Conservation (phyloP, 2,888 invertebrate species). For the Liodrosophila aerea region DNA sequence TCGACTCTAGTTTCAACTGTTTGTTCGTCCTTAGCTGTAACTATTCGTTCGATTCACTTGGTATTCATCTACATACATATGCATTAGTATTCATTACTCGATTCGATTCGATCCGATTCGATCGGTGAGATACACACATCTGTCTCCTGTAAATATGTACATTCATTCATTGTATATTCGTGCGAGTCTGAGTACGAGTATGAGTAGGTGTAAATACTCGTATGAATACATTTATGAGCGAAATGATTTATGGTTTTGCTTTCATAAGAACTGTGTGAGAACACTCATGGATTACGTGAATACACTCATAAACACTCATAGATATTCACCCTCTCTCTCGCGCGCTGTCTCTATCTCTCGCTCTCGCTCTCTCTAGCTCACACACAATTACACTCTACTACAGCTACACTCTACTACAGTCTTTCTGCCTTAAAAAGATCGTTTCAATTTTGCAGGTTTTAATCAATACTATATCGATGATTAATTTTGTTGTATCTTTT, state of each 20-base stretch:
- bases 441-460: slow-evolving; percentile 38
- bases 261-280: too few relatives aligned
- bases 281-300: too few relatives aligned
- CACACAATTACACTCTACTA: slow-evolving; percentile 6
- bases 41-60: too few relatives aligned
- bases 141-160: not conserved
- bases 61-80: not conserved
- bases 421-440: slow-evolving; percentile 24
- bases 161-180: slow-evolving; percentile 12
- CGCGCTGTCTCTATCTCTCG: too few relatives aligned
- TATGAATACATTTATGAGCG: not conserved
- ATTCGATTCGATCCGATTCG: too few relatives aligned
- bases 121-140: too few relatives aligned
- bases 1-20: too few relatives aligned
- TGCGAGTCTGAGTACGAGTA: too few relatives aligned
- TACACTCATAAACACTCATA: slow-evolving; percentile 15
- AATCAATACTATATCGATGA: slow-evolving; percentile 44
- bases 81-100: too few relatives aligned
- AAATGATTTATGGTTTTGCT: slow-evolving; percentile 2
- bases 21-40: not conserved
- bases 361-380: not conserved
- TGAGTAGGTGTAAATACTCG: too few relatives aligned
- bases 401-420: slow-evolving; percentile 15
- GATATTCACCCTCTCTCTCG: not conserved
- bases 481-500: slow-evolving; percentile 54